Base-by-base conservation (phyloP, 2,797 vertebrate species). In the Chrosomus eos region DNA sequence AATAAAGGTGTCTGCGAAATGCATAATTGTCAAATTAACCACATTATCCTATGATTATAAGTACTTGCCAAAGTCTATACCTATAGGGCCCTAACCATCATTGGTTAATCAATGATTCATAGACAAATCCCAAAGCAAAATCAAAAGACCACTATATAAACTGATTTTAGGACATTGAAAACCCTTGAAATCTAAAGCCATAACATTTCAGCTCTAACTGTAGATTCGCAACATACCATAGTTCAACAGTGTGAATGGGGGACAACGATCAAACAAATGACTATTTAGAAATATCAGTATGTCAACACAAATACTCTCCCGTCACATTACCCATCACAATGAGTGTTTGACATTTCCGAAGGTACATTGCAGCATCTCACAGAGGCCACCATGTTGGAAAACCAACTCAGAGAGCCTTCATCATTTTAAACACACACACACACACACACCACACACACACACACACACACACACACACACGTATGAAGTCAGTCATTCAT, bases 321-420 rank as follows among this genome's bases (percentile, higher is more conserved):
- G 5, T 81, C 26, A 21, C 40, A 18, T 67, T 36, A 66, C 40
- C 26, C 4, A 5, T 80, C 33, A 45, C 36, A 68, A 33, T 28
- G 87, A 38, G 18, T 60, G 43, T 62, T 36, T 68, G 68, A 55
- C 48, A 73, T 83, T 58, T 73, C 38, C 31, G 23, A 58, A 76
- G n/a, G 48, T 67, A 51, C 36, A 53, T 78, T 70, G 55, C 13
- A 48, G 55, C 16, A 83, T 81, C 81, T 88, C 48, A 45, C 31
- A 77, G 64, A 58, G 94, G 92, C 92, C 94, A 93, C 92, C 90
- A 91, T 94, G 92, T 94, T 94, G 93, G 92, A 93, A 92, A 93
- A 92, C 93, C 83, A 87, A 80, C 79, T 74, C 67, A 5, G 86
- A 67, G 43, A 92, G 95, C 95, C 95, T 95, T 90, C 92, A 89